phyloP scores from a whole-genome alignment of 2,113 vertebrate genomes.

The Opisthocomus hoazin region DNA sequence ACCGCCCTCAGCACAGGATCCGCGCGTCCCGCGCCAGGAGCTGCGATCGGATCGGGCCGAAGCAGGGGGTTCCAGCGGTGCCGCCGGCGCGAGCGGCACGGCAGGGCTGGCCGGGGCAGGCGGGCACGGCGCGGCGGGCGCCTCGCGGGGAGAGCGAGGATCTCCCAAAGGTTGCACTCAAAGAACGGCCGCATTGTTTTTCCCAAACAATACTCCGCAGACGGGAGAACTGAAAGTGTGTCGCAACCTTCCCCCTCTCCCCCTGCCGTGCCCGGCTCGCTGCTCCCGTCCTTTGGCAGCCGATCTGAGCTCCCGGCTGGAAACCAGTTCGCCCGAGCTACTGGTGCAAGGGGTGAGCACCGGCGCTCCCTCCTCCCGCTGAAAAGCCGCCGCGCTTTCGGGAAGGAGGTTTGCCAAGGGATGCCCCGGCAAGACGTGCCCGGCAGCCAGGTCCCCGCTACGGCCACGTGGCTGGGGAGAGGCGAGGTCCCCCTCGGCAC shows the following conservation, averaged over 20 bases:
- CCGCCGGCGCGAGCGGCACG: background rate
- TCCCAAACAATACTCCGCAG: conserved; percentile 61
- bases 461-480: background rate
- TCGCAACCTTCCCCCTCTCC: conserved; percentile 53
- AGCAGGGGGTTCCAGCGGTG: background rate
- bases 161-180: conserved; percentile 29
- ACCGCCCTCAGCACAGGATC: background rate
- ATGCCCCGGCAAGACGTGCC: background rate
- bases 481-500: background rate
- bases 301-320: conserved; percentile 37
- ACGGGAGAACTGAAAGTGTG: conserved; percentile 62
- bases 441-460: background rate
- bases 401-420: background rate
- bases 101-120: background rate
- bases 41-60: background rate
- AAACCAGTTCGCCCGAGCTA: conserved; percentile 9
- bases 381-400: background rate
- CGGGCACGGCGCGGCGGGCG: background rate
- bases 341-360: background rate
- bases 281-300: conserved; percentile 44
- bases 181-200: conserved; percentile 63
- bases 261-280: conserved; percentile 18
- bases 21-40: conserved; percentile 13
- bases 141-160: background rate
- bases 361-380: background rate